phyloP scores from a whole-genome alignment of 2,113 vertebrate species.

The Brachypteracias leptosomus region DNA sequence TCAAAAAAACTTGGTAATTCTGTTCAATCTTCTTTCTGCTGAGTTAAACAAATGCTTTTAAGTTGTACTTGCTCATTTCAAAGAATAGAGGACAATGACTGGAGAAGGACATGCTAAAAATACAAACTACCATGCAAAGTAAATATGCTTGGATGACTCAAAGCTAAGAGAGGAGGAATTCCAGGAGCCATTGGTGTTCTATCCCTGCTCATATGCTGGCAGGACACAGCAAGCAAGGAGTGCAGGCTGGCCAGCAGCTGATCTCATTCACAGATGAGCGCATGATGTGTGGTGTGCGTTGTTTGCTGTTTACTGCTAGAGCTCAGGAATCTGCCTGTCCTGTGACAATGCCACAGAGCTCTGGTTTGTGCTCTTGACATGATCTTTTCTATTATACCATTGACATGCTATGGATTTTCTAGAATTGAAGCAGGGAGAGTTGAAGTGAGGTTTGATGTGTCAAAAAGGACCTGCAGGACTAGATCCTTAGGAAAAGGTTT shows the following conservation, averaged over 20 bases:
- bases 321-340: fast-evolving
- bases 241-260: not conserved
- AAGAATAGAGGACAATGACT: not conserved
- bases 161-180: not conserved
- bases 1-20: not conserved
- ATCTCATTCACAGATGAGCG: not conserved
- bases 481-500: not conserved
- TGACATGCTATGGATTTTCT: not conserved
- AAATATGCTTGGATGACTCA: not conserved
- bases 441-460: not conserved
- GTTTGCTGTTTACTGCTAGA: not conserved
- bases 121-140: not conserved
- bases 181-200: not conserved
- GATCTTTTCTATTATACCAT: not conserved
- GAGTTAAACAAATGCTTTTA: not conserved
- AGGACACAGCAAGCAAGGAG: not conserved
- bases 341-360: not conserved
- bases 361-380: not conserved
- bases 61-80: not conserved
- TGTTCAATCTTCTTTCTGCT: not conserved
- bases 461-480: too few relatives aligned
- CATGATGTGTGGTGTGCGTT: fast-evolving
- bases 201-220: not conserved
- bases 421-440: not conserved
- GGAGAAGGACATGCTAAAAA: not conserved